Conservation (phyloP, 2,797 vertebrate species). For the Pipistrellus kuhlii region DNA sequence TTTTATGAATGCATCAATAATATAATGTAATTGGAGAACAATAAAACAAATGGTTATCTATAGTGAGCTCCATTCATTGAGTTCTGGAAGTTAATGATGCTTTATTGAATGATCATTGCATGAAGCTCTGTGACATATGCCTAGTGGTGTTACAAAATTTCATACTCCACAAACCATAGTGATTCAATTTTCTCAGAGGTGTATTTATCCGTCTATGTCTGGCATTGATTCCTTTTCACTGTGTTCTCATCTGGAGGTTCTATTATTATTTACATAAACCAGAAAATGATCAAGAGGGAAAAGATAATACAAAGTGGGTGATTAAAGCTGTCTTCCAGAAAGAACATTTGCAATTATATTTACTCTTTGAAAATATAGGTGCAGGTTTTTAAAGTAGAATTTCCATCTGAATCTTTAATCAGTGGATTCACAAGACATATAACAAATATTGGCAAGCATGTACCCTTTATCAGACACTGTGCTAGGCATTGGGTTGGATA, state of each 20-base stretch:
- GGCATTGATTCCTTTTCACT: slow-evolving; percentile 53
- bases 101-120: not conserved
- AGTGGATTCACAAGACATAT: not conserved
- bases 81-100: slow-evolving; percentile 74
- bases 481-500: not conserved
- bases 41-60: slow-evolving; percentile 64
- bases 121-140: slow-evolving; percentile 63
- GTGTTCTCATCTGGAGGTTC: slow-evolving; percentile 36
- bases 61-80: not conserved
- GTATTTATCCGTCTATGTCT: slow-evolving; percentile 50
- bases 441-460: not conserved
- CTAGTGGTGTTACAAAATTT: slow-evolving; percentile 66
- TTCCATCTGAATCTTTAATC: not conserved
- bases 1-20: slow-evolving; percentile 60
- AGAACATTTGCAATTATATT: not conserved
- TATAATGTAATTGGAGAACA: slow-evolving; percentile 54
- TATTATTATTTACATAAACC: slow-evolving; percentile 30
- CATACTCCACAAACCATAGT: slow-evolving; percentile 78
- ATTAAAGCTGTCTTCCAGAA: not conserved
- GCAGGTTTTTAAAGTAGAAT: not conserved
- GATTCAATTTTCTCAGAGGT: slow-evolving; percentile 72
- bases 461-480: not conserved
- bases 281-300: slow-evolving; percentile 14
- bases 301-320: not conserved
- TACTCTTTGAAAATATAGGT: not conserved